These are phyloP conservation scores for Willisornis vidua DNA, from an alignment of 2,113 vertebrate genomes.

Conservation along the genomic window DNA sequence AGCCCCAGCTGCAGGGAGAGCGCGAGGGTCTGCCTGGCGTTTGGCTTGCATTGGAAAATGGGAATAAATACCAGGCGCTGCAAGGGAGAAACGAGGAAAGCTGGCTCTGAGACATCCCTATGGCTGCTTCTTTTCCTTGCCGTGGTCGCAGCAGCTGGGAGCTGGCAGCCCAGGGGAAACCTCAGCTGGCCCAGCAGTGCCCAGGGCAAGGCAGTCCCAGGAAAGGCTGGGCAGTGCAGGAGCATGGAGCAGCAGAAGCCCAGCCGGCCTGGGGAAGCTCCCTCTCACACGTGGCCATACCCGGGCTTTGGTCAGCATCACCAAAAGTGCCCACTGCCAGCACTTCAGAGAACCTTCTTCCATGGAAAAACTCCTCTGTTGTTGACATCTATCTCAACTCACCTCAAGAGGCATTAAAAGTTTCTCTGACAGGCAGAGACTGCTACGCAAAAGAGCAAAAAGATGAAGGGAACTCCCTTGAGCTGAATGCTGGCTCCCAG, in stretches of 20 bases:
- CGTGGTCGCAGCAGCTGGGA: accelerated
- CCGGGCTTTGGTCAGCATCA: neutral
- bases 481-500: neutral
- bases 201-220: neutral
- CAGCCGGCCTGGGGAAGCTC: neutral
- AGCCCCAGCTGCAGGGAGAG: neutral
- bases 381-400: neutral
- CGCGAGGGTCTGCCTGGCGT: accelerated
- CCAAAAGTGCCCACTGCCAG: neutral
- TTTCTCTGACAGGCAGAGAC: neutral
- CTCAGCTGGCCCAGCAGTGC: neutral
- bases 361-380: neutral
- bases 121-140: neutral
- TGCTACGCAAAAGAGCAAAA: neutral
- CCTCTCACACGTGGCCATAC: accelerated
- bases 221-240: neutral
- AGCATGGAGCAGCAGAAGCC: neutral
- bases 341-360: neutral
- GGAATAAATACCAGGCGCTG: neutral
- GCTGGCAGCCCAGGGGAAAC: neutral
- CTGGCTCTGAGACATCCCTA: neutral
- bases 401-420: neutral
- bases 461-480: neutral
- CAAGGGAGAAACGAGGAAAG: neutral
- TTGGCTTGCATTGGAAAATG: neutral